phyloP scores from a whole-genome alignment of 2,888 invertebrate species.

The Drymonia ruficornis region DNA sequence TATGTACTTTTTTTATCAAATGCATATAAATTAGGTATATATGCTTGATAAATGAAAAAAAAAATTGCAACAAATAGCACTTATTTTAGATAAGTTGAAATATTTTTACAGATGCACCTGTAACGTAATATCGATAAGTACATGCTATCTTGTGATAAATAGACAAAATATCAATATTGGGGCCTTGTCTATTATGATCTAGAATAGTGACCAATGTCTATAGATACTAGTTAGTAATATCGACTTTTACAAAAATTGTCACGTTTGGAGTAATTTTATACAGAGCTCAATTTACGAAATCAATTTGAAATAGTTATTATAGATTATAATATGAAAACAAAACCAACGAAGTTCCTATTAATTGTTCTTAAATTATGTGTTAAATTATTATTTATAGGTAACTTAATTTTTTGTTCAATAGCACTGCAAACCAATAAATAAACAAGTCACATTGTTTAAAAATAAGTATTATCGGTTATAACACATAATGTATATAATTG shows the following conservation, averaged over 20 bases:
- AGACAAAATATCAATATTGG: conserved; percentile 32
- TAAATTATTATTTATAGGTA: conserved; percentile 26
- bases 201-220: conserved; percentile 21
- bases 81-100: conserved; percentile 23
- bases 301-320: neutral
- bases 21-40: conserved; percentile 18
- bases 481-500: conserved; percentile 34
- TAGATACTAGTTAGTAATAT: conserved; percentile 12
- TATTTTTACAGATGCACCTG: conserved; percentile 29
- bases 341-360: conserved; percentile 41
- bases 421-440: conserved; percentile 33
- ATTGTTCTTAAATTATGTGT: conserved; percentile 33
- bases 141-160: conserved; percentile 34
- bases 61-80: conserved; percentile 20
- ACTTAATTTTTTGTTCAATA: conserved; percentile 27
- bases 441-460: conserved; percentile 19
- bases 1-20: conserved; percentile 17
- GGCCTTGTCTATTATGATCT: conserved; percentile 35
- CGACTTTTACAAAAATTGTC: conserved; percentile 18
- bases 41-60: conserved; percentile 9
- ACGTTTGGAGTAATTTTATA: conserved; percentile 16
- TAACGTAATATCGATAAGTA: conserved; percentile 33
- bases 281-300: neutral
- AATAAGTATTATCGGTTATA: conserved; percentile 41
- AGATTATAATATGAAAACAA: conserved; percentile 18